A percentile compares a stretch with the other conserved stretches of the same genome.
Evolutionary conservation across 2,797 vertebrate species (phyloP).

Genomic region (Amniataba percoides): DNA sequence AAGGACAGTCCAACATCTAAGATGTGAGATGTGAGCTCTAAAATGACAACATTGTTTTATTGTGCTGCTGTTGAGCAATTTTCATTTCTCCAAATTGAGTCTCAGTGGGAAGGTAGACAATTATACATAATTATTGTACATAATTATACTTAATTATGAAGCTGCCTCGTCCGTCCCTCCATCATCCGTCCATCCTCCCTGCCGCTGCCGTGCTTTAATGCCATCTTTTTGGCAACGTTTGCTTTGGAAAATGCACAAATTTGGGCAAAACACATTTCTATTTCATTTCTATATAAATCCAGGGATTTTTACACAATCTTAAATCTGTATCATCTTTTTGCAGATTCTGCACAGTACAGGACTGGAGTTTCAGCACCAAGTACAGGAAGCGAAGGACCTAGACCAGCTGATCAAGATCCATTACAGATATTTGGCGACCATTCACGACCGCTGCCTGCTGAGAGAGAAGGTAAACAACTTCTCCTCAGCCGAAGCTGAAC

Average conservation of each 20-base stretch:
- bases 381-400: conserved; percentile 97
- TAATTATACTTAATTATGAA: no score
- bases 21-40: not conserved
- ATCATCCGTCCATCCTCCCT: no score
- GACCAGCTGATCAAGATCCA: conserved; percentile 99
- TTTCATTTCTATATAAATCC: not conserved
- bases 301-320: not conserved
- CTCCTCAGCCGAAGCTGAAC: not conserved
- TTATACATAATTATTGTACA: no score
- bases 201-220: no score
- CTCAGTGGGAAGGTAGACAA: not conserved
- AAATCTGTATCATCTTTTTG: conserved; percentile 20
- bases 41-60: not conserved
- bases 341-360: conserved; percentile 99
- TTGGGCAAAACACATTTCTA: no score
- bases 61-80: not conserved
- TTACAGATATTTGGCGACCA: conserved; percentile 96
- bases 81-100: not conserved
- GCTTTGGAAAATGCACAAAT: no score
- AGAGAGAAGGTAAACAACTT: conserved; percentile 91
- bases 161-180: no score
- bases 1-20: not conserved
- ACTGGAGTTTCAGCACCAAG: conserved; percentile 98
- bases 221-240: no score
- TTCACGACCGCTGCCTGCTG: conserved; percentile 96